Base-by-base conservation (phyloP, 2,888 invertebrate species). In the Erebia ligea region DNA sequence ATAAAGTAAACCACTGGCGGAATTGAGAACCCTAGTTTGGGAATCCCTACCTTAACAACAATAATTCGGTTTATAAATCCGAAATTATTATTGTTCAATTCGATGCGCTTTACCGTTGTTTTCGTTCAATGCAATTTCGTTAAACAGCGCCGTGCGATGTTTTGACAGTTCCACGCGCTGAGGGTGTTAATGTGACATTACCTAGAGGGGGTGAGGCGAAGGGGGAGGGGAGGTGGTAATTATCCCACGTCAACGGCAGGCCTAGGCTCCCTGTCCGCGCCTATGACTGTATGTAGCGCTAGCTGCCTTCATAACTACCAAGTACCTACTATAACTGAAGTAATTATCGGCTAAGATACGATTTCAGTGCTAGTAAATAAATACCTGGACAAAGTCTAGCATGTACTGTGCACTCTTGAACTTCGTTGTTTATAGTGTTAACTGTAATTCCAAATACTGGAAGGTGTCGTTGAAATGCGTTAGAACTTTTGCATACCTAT, bases 181-280 rank as follows among this genome's bases (percentile, higher is more conserved):
- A 85, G 88, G 91, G 91, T 90, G 92, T 88, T 92, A 92, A 92
- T 92, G 88, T 92, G 90, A 91, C 92, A 92, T 92, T 91, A 90
- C 88, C 78, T 72, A 75, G 77, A 67, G 75, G 75, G 58, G 34
- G 76, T 74, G 76, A 77, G 70, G 75, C 68, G 69, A 72, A 56
- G 75, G 69, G 67, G 76, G 76, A 78, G 79, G 76, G 79, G 83
- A 81, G 83, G 81, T 83, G 87, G 90, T 92, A 93, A 93, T 93
- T 93, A 93, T 91, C 89, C 88, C 91, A 88, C 88, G 92, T 93
- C 92, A 93, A 76, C 80, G 80, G 82, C 92, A 93, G 92, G 84
- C 92, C 90, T 91, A 90, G 90, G 86, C 86, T 78, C 83, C 86
- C 86, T 85, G 85, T 85, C 84, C 86, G 81, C 83, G 83, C 83